Conservation (phyloP, 2,113 vertebrate species). For the Plectropomus leopardus region DNA sequence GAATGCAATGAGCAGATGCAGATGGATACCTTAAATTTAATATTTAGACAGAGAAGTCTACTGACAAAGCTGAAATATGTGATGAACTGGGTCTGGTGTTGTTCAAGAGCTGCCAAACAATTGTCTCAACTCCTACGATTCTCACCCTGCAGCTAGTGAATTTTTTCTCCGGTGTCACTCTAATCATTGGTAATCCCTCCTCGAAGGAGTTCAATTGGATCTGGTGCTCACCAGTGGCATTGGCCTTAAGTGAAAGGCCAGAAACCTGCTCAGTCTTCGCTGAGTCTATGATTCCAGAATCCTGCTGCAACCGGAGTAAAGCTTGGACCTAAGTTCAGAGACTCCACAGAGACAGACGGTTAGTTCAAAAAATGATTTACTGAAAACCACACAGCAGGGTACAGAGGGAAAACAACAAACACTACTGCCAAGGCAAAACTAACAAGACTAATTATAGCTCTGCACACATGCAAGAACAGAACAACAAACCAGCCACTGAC, state of each 20-base stretch:
- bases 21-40: no score
- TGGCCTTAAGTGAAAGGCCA: constrained; percentile 32
- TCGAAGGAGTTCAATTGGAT: constrained; percentile 11
- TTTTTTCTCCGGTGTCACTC: constrained; percentile 26
- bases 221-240: neutral
- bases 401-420: constrained; percentile 22
- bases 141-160: constrained; percentile 6
- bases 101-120: neutral
- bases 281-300: constrained; percentile 3
- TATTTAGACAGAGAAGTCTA: no score
- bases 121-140: neutral
- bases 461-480: neutral
- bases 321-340: constrained; percentile 8
- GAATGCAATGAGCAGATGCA: no score
- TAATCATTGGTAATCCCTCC: constrained; percentile 29
- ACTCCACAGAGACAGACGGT: constrained; percentile 17
- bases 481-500: constrained; percentile 13
- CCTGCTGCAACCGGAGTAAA: neutral
- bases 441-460: constrained; percentile 33
- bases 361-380: constrained; percentile 16
- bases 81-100: neutral
- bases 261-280: constrained; percentile 10
- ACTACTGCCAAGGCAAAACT: constrained; percentile 18
- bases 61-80: neutral
- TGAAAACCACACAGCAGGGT: constrained; percentile 31